phyloP scores from a whole-genome alignment of 2,113 vertebrate species.

The Bos javanicus region DNA sequence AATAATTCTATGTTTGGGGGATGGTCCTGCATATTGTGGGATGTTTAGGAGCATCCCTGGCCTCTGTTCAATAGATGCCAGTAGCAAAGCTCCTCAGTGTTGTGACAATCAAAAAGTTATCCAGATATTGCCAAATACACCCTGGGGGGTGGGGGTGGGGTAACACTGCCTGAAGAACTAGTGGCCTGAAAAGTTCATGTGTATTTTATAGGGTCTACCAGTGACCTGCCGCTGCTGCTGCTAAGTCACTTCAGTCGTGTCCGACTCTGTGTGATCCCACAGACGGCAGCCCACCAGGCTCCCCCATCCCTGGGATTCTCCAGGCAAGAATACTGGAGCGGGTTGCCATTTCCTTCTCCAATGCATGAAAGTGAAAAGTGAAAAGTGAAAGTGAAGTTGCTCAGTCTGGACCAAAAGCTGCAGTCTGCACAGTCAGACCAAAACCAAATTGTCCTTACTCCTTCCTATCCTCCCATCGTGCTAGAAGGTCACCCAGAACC shows the following conservation, averaged over 20 bases:
- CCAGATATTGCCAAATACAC: background rate
- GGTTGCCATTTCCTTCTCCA: background rate
- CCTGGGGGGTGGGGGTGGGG: background rate
- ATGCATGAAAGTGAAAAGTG: background rate
- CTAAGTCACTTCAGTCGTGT: background rate
- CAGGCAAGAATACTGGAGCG: background rate
- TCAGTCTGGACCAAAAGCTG: background rate
- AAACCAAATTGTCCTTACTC: background rate
- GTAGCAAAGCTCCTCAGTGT: background rate
- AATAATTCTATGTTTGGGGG: background rate
- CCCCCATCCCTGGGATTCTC: background rate
- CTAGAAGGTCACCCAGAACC: background rate
- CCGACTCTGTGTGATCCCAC: background rate
- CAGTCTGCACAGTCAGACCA: background rate
- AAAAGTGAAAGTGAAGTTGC: background rate
- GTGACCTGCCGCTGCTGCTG: background rate
- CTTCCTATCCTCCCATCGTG: background rate
- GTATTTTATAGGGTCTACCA: background rate
- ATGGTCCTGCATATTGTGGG: too few species aligned
- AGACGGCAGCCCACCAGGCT: background rate
- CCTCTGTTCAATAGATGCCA: background rate
- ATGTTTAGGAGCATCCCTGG: background rate
- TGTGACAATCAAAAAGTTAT: background rate
- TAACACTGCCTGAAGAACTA: background rate
- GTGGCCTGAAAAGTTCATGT: background rate